A percentile compares a stretch with the other conserved stretches of the same genome.
phyloP scores from a whole-genome alignment of 2,797 vertebrate species.

The Chanos chanos region DNA sequence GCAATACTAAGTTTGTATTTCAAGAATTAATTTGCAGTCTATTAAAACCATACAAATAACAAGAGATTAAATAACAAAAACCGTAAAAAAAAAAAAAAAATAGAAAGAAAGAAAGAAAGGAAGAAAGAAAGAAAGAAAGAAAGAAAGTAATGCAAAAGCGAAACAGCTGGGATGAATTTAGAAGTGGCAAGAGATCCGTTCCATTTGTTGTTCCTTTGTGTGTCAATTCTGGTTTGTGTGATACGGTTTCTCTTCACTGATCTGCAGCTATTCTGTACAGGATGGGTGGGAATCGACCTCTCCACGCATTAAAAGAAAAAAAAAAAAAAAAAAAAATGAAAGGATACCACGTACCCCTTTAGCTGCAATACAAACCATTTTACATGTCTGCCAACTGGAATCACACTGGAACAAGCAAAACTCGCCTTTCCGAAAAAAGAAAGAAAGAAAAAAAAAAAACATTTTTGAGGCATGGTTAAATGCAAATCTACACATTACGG shows the following conservation, averaged over 20 bases:
- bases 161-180: slow-evolving; percentile 60
- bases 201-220: slow-evolving; percentile 47
- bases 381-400: slow-evolving; percentile 10
- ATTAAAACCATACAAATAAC: slow-evolving; percentile 49
- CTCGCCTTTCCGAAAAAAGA: slow-evolving; percentile 16
- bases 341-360: neutral
- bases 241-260: neutral
- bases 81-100: too few relatives aligned
- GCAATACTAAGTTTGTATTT: slow-evolving; percentile 44
- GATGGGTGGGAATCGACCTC: neutral
- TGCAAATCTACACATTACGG: slow-evolving; percentile 14
- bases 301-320: too few relatives aligned
- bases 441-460: too few relatives aligned
- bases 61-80: slow-evolving; percentile 58
- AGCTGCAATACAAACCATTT: neutral
- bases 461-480: slow-evolving; percentile 13
- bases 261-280: neutral
- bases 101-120: too few relatives aligned
- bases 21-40: slow-evolving; percentile 52
- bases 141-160: too few relatives aligned
- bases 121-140: too few relatives aligned
- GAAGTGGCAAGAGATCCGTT: slow-evolving; percentile 40
- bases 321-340: too few relatives aligned
- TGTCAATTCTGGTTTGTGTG: slow-evolving; percentile 43
- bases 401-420: slow-evolving; percentile 14